A percentile compares a stretch with the other conserved stretches of the same genome.
These are phyloP conservation scores for Pogonus chalceus DNA, from an alignment of 1,140 invertebrate species.

Conservation along the genomic window DNA sequence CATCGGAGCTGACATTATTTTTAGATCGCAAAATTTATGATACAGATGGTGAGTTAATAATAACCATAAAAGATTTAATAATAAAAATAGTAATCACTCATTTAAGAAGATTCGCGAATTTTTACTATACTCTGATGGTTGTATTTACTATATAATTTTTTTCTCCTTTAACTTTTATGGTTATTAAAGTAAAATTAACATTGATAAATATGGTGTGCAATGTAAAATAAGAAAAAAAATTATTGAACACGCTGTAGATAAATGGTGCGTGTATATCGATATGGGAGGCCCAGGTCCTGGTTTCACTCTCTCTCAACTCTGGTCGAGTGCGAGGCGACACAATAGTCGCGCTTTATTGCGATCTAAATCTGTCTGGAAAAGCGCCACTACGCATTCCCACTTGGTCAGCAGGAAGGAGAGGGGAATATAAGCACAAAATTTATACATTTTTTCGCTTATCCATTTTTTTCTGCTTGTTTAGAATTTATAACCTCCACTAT, in stretches of 20 bases:
- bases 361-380: slow-evolving; percentile 4
- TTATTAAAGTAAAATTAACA: too few relatives aligned
- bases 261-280: not conserved
- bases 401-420: not conserved
- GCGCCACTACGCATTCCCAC: not conserved
- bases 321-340: not conserved
- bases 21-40: too few relatives aligned
- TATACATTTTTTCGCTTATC: slow-evolving; percentile 6
- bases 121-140: too few relatives aligned
- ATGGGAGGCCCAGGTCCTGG: not conserved
- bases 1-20: too few relatives aligned
- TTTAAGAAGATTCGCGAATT: too few relatives aligned
- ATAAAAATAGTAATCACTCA: too few relatives aligned
- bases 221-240: too few relatives aligned
- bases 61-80: too few relatives aligned
- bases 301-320: not conserved
- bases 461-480: not conserved
- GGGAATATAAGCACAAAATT: not conserved
- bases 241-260: not conserved
- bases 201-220: too few relatives aligned
- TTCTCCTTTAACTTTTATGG: too few relatives aligned
- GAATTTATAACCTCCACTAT: not conserved
- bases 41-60: too few relatives aligned
- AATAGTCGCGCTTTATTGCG: slow-evolving; percentile 6
- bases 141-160: too few relatives aligned